Base-by-base conservation (phyloP, 2,797 vertebrate genomes). In the Parotocinclus haroldoi region DNA sequence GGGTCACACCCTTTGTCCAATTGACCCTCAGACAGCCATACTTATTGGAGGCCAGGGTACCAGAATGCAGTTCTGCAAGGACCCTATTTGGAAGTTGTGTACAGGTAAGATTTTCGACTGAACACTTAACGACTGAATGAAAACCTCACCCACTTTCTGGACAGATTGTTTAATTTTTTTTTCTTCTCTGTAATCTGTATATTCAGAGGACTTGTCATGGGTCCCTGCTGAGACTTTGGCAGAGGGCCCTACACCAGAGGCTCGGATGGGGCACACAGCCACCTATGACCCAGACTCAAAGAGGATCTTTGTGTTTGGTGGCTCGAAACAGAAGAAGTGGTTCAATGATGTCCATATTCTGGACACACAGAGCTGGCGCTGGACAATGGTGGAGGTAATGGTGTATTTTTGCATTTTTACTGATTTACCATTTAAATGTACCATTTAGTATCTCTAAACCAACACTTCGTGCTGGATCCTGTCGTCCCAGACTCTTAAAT, bases 71-170 rank as follows among this genome's bases (percentile, higher is more conserved):
- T 92, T 92, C 82, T 91, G 90, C 79, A 92, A 92, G 76, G 92
- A 93, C 39, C 89, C 92, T n/a, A 90, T 93, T 83, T 93, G 92
- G 92, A 93, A 92, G 79, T 85, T 93, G 44, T 89, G 90, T 78
- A 91, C 87, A 70, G 90, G 92, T 92, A 62, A 72, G 45, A 27
- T 27, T 1, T 19, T 46, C 19, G 2, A 37, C 1, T 14, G 11
- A 7, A 9, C 3, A 8, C 6, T 5, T 27, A 27, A 27, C 27
- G 27, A 27, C 27, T n/a, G n/a, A n/a, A 42, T 42, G 5, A 50
- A 50, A 14, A 1, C 5, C 5, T 13, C 3, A 14, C 14, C 13
- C 13, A 48, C 46, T 48, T 7, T 3, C 5, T 48, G 11, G 5
- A 12, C 1, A 57, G 9, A 19, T 10, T 19, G 37, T 39, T 57